Evolutionary conservation across 2,797 vertebrate species (phyloP).

Genomic region (Picus viridis): DNA sequence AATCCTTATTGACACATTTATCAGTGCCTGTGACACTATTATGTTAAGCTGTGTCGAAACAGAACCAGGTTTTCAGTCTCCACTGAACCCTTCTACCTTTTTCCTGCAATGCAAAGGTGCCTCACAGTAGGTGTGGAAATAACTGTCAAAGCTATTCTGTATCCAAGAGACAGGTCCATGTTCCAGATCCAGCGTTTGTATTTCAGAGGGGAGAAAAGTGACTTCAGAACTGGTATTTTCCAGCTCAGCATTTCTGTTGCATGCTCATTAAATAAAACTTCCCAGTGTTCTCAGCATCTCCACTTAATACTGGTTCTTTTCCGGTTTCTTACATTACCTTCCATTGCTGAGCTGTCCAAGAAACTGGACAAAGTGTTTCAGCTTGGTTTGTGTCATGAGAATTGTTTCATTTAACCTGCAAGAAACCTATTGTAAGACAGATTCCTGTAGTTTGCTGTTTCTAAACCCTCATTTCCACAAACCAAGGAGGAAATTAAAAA

Average conservation of each 20-base stretch:
- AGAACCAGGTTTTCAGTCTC: neutral
- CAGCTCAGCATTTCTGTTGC: constrained; percentile 22
- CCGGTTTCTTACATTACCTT: neutral
- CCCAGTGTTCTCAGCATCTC: neutral
- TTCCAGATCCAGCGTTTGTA: constrained; percentile 30
- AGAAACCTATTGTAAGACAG: constrained; percentile 2
- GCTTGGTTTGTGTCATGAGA: neutral
- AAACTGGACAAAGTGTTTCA: neutral
- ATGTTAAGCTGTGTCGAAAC: constrained; percentile 4
- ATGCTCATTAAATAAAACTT: neutral
- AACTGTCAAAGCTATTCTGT: neutral
- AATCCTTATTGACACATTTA: constrained; percentile 60
- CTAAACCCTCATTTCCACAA: constrained; percentile 14
- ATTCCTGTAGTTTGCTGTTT: neutral
- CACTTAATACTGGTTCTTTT: neutral
- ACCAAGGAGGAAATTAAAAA: constrained; percentile 55
- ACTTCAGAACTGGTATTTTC: neutral
- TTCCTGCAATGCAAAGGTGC: neutral
- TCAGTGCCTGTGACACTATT: neutral
- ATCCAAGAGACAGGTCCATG: neutral
- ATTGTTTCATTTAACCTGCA: neutral
- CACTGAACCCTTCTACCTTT: neutral
- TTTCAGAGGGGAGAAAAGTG: constrained; percentile 8
- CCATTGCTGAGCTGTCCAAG: neutral
- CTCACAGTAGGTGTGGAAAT: neutral